These are phyloP conservation scores for Hypena proboscidalis DNA, from an alignment of 2,888 invertebrate genomes.

Conservation along the genomic window DNA sequence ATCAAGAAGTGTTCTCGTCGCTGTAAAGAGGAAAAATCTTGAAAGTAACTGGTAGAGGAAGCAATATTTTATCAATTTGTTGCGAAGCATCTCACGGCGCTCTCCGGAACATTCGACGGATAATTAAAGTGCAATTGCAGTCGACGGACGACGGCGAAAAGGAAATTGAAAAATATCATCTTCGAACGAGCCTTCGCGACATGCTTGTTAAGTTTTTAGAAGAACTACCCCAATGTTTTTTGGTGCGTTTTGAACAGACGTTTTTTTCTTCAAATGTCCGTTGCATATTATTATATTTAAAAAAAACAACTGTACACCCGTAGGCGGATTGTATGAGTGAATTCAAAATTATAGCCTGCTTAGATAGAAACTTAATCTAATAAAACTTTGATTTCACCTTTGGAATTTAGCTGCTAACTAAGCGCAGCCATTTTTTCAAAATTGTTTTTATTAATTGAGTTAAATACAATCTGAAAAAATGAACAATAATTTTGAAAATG, in stretches of 20 bases:
- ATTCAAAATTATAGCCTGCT: too few relatives aligned
- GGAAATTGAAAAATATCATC: slow-evolving; percentile 38
- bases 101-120: slow-evolving; percentile 32
- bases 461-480: too few relatives aligned
- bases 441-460: too few relatives aligned
- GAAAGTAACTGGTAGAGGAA: slow-evolving; percentile 4
- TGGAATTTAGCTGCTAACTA: too few relatives aligned
- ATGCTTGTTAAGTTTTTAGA: not conserved
- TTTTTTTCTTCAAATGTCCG: not conserved
- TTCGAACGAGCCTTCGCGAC: slow-evolving; percentile 4
- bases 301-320: too few relatives aligned
- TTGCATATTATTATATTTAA: not conserved
- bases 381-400: too few relatives aligned
- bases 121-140: slow-evolving; percentile 44
- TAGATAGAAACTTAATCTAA: too few relatives aligned
- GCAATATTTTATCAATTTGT: slow-evolving; percentile 40
- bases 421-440: too few relatives aligned
- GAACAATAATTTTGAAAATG: too few relatives aligned
- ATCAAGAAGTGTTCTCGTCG: too few relatives aligned
- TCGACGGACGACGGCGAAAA: slow-evolving; percentile 20
- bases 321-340: too few relatives aligned
- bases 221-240: not conserved
- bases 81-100: slow-evolving; percentile 19
- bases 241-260: not conserved
- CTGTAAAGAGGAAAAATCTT: too few relatives aligned